phyloP scores from a whole-genome alignment of 2,888 invertebrate genomes.

The Laspeyria flexula region DNA sequence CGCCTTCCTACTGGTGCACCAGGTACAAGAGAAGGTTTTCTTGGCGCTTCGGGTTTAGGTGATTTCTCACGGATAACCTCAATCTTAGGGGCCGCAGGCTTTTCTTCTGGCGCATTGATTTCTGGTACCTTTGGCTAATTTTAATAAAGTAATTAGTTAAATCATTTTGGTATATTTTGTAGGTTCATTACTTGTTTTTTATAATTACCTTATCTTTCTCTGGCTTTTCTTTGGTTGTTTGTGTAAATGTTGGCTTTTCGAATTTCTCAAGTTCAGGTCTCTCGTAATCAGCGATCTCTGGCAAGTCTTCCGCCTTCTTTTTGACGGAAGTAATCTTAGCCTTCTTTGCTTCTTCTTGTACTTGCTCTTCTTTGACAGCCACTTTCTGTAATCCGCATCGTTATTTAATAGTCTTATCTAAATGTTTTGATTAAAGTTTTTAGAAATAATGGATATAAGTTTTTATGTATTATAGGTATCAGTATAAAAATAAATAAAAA shows the following conservation, averaged over 20 bases:
- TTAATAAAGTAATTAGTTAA: slow-evolving; percentile 15
- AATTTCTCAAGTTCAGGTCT: slow-evolving; percentile 90
- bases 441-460: no score
- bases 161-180: no score
- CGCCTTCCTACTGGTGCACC: slow-evolving; percentile 82
- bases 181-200: no score
- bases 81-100: slow-evolving; percentile 91
- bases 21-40: slow-evolving; percentile 92
- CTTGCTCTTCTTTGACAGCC: slow-evolving; percentile 76
- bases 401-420: slow-evolving; percentile 18
- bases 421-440: background rate
- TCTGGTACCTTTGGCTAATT: slow-evolving; percentile 85
- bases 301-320: slow-evolving; percentile 86
- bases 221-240: slow-evolving; percentile 80
- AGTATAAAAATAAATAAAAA: background rate
- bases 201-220: slow-evolving; percentile 48
- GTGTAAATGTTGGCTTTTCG: slow-evolving; percentile 85
- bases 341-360: slow-evolving; percentile 79
- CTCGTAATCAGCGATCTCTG: slow-evolving; percentile 91
- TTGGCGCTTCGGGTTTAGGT: slow-evolving; percentile 86
- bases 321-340: slow-evolving; percentile 78
- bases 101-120: slow-evolving; percentile 88
- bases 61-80: slow-evolving; percentile 94
- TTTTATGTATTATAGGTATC: no score
- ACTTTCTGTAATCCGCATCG: slow-evolving; percentile 72